phyloP scores from a whole-genome alignment of 2,113 vertebrate genomes.

The Leptobrachium leishanense region DNA sequence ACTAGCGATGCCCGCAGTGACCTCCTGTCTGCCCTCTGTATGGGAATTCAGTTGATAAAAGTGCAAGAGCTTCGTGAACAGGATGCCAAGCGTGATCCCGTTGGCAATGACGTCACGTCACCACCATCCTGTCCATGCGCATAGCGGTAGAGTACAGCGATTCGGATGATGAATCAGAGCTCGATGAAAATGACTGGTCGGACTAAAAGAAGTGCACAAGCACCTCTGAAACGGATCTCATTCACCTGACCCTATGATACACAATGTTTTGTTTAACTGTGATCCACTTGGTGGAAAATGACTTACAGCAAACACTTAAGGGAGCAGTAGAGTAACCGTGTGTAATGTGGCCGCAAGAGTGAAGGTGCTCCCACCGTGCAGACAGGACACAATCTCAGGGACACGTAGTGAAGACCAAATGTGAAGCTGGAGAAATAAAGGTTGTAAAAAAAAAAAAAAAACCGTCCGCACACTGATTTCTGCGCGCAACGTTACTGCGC shows the following conservation, averaged over 20 bases:
- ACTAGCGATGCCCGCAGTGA: slow-evolving; percentile 89
- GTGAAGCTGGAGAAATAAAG: not conserved
- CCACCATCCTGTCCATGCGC: slow-evolving; percentile 91
- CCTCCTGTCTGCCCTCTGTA: slow-evolving; percentile 94
- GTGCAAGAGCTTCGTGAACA: slow-evolving; percentile 98
- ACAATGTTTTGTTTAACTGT: not conserved
- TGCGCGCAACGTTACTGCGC: too few species aligned
- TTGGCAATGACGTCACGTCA: slow-evolving; percentile 94
- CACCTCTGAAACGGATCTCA: not conserved
- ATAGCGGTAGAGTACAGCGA: slow-evolving; percentile 97
- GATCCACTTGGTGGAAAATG: not conserved
- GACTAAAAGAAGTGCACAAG: slow-evolving; percentile 68
- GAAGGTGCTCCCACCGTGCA: not conserved
- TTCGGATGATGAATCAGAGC: slow-evolving; percentile 92
- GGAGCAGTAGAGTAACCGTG: not conserved
- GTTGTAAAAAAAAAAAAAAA: not conserved
- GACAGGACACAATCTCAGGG: slow-evolving; percentile 1
- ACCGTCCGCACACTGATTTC: too few species aligned
- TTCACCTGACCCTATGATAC: not conserved
- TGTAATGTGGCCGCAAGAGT: not conserved
- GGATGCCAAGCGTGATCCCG: slow-evolving; percentile 89
- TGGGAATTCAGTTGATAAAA: slow-evolving; percentile 98
- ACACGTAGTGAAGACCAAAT: not conserved
- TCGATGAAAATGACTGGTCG: slow-evolving; percentile 96
- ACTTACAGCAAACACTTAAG: too few species aligned